These are phyloP conservation scores for Orbicella faveolata DNA, from an alignment of 64 coral and sea anemone genomes.

Conservation along the genomic window DNA sequence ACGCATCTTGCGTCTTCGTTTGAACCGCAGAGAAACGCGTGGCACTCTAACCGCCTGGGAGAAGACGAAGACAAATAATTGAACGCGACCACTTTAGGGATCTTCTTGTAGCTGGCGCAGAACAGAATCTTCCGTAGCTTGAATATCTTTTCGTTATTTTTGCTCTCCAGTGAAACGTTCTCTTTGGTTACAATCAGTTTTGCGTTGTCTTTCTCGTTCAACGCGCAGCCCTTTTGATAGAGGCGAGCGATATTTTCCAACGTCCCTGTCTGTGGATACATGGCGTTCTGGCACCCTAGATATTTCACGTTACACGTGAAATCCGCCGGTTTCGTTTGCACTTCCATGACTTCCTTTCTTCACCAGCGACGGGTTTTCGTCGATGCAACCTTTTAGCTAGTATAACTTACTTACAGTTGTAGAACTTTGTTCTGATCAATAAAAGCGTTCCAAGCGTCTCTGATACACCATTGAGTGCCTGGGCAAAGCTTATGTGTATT, in stretches of 20 bases:
- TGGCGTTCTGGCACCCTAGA: constrained; percentile 30
- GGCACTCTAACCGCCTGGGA: constrained; percentile 32
- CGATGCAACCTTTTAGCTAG: neutral
- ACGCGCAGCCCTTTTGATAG: constrained; percentile 55
- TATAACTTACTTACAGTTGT: neutral
- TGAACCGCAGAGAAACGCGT: constrained; percentile 33
- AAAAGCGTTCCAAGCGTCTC: neutral
- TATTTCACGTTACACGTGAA: constrained; percentile 47
- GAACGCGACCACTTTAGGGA: constrained; percentile 60
- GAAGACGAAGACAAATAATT: constrained; percentile 33
- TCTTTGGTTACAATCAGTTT: constrained; percentile 6
- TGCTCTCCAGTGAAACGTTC: constrained; percentile 15
- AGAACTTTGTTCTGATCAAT: neutral
- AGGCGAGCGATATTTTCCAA: constrained; percentile 54
- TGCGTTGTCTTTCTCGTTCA: constrained; percentile 14
- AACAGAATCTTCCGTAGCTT: constrained; percentile 48
- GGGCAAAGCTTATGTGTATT: neutral
- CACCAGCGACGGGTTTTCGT: neutral
- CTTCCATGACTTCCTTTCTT: neutral
- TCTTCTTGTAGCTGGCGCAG: constrained; percentile 69
- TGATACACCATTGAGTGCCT: too few relatives aligned
- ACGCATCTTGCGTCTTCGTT: constrained; percentile 40
- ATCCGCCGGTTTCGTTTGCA: neutral
- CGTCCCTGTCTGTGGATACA: constrained; percentile 47
- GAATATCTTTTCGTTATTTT: constrained; percentile 28